Evolutionary conservation across 2,113 vertebrate species (phyloP).

Genomic region (Neoarius graeffei): DNA sequence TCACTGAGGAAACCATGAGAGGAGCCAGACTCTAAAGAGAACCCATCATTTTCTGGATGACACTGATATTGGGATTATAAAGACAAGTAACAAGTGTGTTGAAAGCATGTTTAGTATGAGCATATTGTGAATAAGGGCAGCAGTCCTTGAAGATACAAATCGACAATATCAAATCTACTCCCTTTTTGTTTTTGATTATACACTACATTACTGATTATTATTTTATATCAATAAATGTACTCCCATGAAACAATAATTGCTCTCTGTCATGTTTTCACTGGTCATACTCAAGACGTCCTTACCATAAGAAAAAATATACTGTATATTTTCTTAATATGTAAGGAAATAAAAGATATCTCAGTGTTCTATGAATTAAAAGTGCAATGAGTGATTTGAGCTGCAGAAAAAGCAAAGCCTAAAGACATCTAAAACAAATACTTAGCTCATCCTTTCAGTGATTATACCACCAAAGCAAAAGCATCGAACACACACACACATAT

Average conservation of each 20-base stretch:
- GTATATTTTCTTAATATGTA: not conserved
- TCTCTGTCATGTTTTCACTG: not conserved
- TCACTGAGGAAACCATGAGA: not conserved
- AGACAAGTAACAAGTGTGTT: not conserved
- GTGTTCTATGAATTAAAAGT: not conserved
- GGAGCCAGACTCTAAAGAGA: not conserved
- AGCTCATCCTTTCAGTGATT: too few relatives aligned
- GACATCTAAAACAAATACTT: too few relatives aligned
- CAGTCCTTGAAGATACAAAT: not conserved
- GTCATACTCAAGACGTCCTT: not conserved
- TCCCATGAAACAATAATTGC: not conserved
- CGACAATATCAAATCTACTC: not conserved
- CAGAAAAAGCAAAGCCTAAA: too few relatives aligned
- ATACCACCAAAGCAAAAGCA: too few relatives aligned
- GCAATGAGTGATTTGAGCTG: too few relatives aligned
- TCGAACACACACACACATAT: too few relatives aligned
- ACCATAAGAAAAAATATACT: not conserved
- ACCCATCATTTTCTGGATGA: not conserved
- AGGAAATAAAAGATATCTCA: not conserved
- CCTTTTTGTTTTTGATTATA: not conserved
- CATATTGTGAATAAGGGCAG: not conserved
- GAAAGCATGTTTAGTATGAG: not conserved
- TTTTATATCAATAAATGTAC: not conserved
- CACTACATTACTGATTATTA: conserved; percentile 18
- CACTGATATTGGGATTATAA: not conserved